Base-by-base conservation (phyloP, 1,140 invertebrate genomes). In the Phymorhynchus buccinoides region DNA sequence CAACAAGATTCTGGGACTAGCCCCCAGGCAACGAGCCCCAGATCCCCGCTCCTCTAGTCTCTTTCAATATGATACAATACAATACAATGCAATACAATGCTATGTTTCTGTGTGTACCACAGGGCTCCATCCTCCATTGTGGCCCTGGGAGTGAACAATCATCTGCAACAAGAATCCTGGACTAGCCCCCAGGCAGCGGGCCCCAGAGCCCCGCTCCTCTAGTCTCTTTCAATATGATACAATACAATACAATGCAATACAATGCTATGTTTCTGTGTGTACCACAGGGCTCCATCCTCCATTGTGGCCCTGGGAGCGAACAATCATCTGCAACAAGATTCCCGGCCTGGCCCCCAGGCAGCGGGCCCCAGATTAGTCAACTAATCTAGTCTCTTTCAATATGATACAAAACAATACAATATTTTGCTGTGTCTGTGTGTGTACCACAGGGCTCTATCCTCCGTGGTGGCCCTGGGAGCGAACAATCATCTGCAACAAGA, bases 161-260 rank as follows among this genome's bases (percentile, higher is more conserved):
- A 95, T 97, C 88, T 98, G 97, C 94, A 95, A 95, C 84, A 96
- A 96, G 86, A 96, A 97, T 85, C 96, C 96, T 12, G 97, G 97
- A 30, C 94, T 98, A 89, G 96, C 96, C 12, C 95, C 95, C 87
- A 95, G 95, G 85, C 97, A 98, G 93, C 94, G 96, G 66, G 95
- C 96, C 88, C 95, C n/a, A n/a, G n/a, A n/a, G n/a, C n/a, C n/a
- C n/a, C n/a, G n/a, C n/a, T n/a, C n/a, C n/a, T n/a, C n/a, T n/a
- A n/a, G n/a, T n/a, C n/a, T n/a, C n/a, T n/a, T n/a, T n/a, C n/a
- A n/a, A n/a, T n/a, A n/a, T n/a, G n/a, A n/a, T n/a, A n/a, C n/a
- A n/a, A n/a, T n/a, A n/a, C n/a, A n/a, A n/a, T n/a, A n/a, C n/a
- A n/a, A n/a, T n/a, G n/a, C n/a, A n/a, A n/a, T n/a, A n/a, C n/a